These are phyloP conservation scores for Stramonita haemastoma DNA, from an alignment of 2,888 invertebrate species.

Conservation along the genomic window DNA sequence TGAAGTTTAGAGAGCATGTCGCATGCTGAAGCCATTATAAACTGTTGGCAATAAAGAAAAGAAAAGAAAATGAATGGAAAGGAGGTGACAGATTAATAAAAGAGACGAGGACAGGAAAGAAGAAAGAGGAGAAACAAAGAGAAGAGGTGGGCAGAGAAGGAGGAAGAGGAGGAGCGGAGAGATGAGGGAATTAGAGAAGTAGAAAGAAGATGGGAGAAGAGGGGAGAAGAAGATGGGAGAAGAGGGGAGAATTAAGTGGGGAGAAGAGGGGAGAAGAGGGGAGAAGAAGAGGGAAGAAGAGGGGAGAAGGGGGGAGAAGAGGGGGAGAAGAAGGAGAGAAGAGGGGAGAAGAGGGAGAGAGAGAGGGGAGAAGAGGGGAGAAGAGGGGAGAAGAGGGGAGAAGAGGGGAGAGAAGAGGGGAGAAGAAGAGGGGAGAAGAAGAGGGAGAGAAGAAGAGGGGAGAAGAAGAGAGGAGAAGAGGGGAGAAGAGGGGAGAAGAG, in stretches of 20 bases:
- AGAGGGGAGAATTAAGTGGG: background rate
- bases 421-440: too few species aligned
- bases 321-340: too few species aligned
- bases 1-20: background rate
- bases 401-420: background rate
- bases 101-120: background rate
- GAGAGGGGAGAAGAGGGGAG: background rate
- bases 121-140: background rate
- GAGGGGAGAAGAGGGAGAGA: background rate
- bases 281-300: background rate
- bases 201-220: background rate
- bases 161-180: conserved; percentile 12
- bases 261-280: background rate
- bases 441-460: too few species aligned
- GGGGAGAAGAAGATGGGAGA: conserved; percentile 14
- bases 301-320: background rate
- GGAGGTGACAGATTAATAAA: background rate
- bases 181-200: background rate
- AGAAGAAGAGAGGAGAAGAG: too few species aligned
- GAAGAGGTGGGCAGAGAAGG: background rate
- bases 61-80: background rate
- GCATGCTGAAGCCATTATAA: background rate
- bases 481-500: too few species aligned
- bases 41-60: conserved; percentile 21
- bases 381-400: background rate